Conservation (phyloP, 2,888 invertebrate genomes). For the Helicoverpa assulta region DNA sequence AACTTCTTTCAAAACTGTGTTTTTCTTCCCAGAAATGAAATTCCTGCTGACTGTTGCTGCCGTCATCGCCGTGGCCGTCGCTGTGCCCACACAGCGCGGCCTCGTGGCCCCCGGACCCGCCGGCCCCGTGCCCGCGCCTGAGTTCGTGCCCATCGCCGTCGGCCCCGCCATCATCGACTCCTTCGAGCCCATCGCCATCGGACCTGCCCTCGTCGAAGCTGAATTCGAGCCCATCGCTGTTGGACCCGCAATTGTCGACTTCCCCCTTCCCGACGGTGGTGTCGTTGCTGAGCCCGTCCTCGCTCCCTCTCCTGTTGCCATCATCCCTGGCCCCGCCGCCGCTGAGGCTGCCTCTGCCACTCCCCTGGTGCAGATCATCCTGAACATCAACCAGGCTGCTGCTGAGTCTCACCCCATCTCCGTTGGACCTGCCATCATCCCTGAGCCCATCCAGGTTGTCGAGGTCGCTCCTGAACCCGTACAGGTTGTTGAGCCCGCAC, state of each 20-base stretch:
- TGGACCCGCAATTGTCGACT: conserved; percentile 57
- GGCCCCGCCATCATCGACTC: conserved; percentile 20
- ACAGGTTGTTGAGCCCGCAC: conserved; percentile 23
- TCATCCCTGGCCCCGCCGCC: conserved; percentile 23
- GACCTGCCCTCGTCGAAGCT: conserved; percentile 44
- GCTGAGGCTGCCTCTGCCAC: conserved; percentile 35
- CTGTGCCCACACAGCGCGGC: conserved; percentile 54
- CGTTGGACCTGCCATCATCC: conserved; percentile 63
- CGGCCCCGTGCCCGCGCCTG: conserved; percentile 37
- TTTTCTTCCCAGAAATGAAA: conserved; percentile 53
- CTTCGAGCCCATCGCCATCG: conserved; percentile 21
- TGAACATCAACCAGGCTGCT: conserved; percentile 64
- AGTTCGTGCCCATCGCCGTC: conserved; percentile 16
- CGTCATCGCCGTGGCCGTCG: conserved; percentile 53
- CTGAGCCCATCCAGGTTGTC: conserved; percentile 42
- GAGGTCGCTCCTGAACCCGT: conserved; percentile 41
- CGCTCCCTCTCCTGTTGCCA: conserved; percentile 35
- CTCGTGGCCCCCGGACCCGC: conserved; percentile 47
- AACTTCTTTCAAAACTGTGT: neutral
- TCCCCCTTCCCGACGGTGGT: conserved; percentile 51
- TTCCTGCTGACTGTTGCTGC: conserved; percentile 52
- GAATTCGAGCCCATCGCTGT: conserved; percentile 30
- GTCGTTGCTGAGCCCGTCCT: conserved; percentile 23
- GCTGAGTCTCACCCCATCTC: conserved; percentile 37
- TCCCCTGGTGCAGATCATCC: conserved; percentile 67